Percentiles rank a stretch among this genome's conserved stretches.
Conservation (phyloP, 2,888 invertebrate species). For the Trissolcus brochymenae region DNA sequence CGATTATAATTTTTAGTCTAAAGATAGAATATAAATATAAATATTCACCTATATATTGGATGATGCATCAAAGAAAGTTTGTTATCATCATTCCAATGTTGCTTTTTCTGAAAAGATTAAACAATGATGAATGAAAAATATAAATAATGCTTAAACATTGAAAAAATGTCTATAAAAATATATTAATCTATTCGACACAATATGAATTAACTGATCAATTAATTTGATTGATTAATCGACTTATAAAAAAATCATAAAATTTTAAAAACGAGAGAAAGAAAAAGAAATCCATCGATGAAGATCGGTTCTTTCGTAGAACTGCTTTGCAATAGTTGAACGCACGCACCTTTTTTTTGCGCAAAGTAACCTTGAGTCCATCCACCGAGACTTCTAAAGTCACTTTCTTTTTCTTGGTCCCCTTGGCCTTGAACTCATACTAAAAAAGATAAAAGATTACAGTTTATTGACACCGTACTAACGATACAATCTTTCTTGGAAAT, state of each 20-base stretch:
- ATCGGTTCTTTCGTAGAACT: not conserved
- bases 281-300: no score
- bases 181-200: no score
- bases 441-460: constrained; percentile 70
- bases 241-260: not conserved
- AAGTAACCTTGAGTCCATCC: constrained; percentile 93
- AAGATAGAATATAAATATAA: not conserved
- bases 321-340: constrained; percentile 41
- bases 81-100: constrained; percentile 85
- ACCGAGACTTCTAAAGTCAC: constrained; percentile 96
- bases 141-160: not conserved
- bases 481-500: constrained; percentile 21
- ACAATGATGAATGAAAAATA: not conserved
- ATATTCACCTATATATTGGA: constrained; percentile 86
- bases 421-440: constrained; percentile 99
- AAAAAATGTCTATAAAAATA: not conserved
- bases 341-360: constrained; percentile 86
- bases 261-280: no score
- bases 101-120: constrained; percentile 82
- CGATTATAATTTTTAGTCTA: not conserved
- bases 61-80: constrained; percentile 90
- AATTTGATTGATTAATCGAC: no score
- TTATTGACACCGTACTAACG: constrained; percentile 34
- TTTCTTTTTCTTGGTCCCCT: constrained; percentile 98
- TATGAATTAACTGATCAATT: no score